Evolutionary conservation across 2,888 invertebrate species (phyloP), one percentile per base, ranked within the genome.

Genomic region (Megastigmus dorsalis): DNA sequence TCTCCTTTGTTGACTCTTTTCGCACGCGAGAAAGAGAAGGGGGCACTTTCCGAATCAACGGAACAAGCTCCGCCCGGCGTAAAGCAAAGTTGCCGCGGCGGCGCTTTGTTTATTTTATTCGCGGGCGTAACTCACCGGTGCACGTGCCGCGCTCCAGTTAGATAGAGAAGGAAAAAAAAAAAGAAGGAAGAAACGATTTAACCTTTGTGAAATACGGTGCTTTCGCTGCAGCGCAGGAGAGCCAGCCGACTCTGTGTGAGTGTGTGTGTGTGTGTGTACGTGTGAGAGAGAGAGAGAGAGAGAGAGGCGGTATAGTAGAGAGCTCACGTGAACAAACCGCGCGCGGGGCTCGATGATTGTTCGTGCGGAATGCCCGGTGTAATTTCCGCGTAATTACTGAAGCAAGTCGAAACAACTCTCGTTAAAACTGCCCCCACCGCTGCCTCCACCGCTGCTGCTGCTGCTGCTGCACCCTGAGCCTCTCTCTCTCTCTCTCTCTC

Each of bases 331-430:
- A 30, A 59, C 43, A 50, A 59, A 59, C 72, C 26, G 20, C 15
- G 55, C 9, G 55, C 9, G 7, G 18, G 59, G 59, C 30, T 59
- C 69, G 73, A 74, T 66, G 69, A 66, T 66, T 52, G 76, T 74
- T 74, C 75, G 68, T 72, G 75, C 60, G 76, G 75, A 77, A 75
- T 78, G 81, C 78, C 79, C 80, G 79, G 79, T 81, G 84, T 82
- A 84, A 86, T 86, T 86, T 84, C 80, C 82, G 82, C 81, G 84
- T 84, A 85, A 86, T 86, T 85, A 84, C 85, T 80, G 79, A 82
- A 85, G 82, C 84, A 83, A 84, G 72, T 69, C 80, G 79, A 82
- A 86, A 86, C 84, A 84, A 85, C 83, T 84, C 84, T 84, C 85
- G 84, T 84, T 85, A 84, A 85, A 85, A 84, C 84, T 85, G 83